Evolutionary conservation across 2,113 vertebrate species (phyloP).

Genomic region (Erythrolamprus reginae): DNA sequence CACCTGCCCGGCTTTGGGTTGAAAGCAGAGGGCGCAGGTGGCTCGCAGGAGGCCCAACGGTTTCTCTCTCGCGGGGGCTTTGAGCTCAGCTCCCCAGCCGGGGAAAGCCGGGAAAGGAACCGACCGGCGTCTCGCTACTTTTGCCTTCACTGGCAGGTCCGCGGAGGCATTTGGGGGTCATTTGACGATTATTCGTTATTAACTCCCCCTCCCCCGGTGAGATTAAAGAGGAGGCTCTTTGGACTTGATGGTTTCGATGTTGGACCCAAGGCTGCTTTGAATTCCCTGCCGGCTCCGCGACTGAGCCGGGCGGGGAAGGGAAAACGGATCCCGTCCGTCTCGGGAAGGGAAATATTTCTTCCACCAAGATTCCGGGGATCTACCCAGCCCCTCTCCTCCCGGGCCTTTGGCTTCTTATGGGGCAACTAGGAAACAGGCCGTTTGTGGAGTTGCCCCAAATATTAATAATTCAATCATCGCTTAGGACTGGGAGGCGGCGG

Average conservation of each 20-base stretch:
- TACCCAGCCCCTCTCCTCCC: background rate
- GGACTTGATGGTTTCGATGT: background rate
- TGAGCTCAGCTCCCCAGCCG: background rate
- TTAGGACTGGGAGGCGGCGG: background rate
- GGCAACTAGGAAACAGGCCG: constrained; percentile 51
- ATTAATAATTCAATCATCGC: background rate
- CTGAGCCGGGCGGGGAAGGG: background rate
- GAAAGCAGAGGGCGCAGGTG: background rate
- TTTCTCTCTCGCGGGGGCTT: background rate
- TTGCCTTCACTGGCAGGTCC: background rate
- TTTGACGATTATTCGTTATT: background rate
- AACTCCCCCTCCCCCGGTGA: background rate
- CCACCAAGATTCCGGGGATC: background rate
- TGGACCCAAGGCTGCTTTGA: background rate
- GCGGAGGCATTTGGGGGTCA: too few species aligned
- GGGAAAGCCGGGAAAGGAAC: background rate
- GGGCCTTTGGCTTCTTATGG: constrained; percentile 53
- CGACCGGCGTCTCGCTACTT: background rate
- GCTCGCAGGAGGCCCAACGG: background rate
- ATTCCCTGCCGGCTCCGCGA: background rate
- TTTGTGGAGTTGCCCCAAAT: constrained; percentile 35
- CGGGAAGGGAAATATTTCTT: background rate
- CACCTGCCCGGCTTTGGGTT: background rate
- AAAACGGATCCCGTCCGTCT: background rate
- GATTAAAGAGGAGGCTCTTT: background rate